phyloP scores from a whole-genome alignment of 2,888 invertebrate species.

The Tinea pellionella region DNA sequence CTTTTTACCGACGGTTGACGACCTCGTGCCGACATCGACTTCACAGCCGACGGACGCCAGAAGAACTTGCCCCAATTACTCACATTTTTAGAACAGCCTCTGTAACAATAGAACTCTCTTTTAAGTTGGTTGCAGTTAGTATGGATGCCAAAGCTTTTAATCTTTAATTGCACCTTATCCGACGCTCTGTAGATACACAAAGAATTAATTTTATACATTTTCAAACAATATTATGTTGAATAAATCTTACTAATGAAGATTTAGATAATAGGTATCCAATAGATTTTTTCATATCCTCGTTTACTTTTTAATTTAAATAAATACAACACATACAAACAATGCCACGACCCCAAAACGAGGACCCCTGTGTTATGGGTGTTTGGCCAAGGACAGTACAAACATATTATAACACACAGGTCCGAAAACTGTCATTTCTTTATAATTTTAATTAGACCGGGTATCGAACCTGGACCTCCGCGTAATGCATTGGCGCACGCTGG shows the following conservation, averaged over 20 bases:
- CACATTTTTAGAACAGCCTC: conserved; percentile 6
- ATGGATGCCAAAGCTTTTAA: conserved; percentile 3
- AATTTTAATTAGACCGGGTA: too few species aligned
- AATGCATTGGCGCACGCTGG: too few species aligned
- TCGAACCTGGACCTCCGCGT: too few species aligned
- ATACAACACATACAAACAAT: too few species aligned
- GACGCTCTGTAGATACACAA: neutral
- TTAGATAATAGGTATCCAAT: too few species aligned
- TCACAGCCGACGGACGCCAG: neutral
- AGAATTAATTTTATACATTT: neutral
- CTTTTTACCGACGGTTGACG: neutral
- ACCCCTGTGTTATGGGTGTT: too few species aligned
- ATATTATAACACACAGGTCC: too few species aligned
- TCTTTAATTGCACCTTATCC: conserved; percentile 1
- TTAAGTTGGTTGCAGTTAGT: neutral
- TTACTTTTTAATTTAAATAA: too few species aligned
- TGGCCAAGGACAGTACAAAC: too few species aligned
- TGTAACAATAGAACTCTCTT: conserved; percentile 5
- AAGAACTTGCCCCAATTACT: conserved; percentile 9
- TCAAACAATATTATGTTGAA: neutral
- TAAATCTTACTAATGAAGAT: neutral
- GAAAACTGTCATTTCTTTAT: too few species aligned
- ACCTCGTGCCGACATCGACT: neutral
- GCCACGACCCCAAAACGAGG: too few species aligned
- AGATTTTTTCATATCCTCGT: too few species aligned